phyloP scores from a whole-genome alignment of 1,140 invertebrate genomes.

The Matsumurasca onukii region DNA sequence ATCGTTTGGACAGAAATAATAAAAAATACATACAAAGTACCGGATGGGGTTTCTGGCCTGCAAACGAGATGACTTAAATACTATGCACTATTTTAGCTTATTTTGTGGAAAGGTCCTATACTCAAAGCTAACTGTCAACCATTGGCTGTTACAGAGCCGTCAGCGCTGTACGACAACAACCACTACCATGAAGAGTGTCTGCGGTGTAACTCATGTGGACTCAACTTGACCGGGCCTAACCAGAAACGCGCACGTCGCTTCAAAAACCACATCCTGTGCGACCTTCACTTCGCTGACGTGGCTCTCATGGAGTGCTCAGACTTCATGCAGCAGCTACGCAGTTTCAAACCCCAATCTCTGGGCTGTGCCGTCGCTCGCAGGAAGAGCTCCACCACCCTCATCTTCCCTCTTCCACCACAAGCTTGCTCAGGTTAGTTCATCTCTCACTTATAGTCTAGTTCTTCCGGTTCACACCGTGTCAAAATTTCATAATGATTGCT shows the following conservation, averaged over 20 bases:
- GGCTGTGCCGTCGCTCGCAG: conserved; percentile 89
- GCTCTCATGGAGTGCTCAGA: conserved; percentile 94
- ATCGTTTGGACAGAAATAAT: no score
- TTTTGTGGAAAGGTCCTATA: no score
- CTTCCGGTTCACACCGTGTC: no score
- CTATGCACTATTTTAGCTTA: no score
- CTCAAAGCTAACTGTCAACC: no score
- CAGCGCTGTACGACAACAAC: conserved; percentile 89
- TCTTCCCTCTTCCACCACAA: conserved; percentile 90
- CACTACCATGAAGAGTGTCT: conserved; percentile 96
- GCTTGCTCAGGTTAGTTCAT: conserved; percentile 80
- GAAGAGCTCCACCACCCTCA: conserved; percentile 90
- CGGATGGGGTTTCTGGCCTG: no score
- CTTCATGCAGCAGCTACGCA: conserved; percentile 93
- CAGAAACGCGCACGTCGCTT: conserved; percentile 75
- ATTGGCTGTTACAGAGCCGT: conserved; percentile 70
- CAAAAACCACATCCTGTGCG: conserved; percentile 86
- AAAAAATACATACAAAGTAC: no score
- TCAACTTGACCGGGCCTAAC: conserved; percentile 89
- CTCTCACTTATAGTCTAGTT: no score
- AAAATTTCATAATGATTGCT: no score
- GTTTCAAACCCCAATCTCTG: conserved; percentile 92
- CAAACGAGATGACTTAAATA: no score
- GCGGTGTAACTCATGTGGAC: conserved; percentile 89
- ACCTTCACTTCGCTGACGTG: conserved; percentile 90